Evolutionary conservation across 2,113 vertebrate species (phyloP).

Genomic region (Jacana jacana): DNA sequence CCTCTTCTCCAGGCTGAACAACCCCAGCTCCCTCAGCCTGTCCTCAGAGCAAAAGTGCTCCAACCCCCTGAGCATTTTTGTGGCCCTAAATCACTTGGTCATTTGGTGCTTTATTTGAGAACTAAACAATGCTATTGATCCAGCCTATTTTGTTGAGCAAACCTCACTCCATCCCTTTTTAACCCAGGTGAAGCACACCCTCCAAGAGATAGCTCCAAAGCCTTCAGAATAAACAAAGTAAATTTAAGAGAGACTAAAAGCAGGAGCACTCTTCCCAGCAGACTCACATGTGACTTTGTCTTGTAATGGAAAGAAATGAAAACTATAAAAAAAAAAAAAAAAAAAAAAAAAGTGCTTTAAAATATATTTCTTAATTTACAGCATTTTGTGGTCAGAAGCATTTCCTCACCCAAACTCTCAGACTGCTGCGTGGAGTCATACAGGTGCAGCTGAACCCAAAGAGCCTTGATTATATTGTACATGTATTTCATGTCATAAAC

Average conservation of each 20-base stretch:
- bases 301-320: not conserved
- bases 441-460: not conserved
- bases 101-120: not conserved
- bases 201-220: not conserved
- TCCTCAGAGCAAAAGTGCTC: no score
- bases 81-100: no score
- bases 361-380: not conserved
- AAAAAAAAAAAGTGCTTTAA: not conserved
- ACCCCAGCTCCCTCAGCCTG: no score
- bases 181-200: not conserved
- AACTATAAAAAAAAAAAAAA: not conserved
- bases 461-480: conserved; percentile 51
- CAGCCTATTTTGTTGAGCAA: not conserved
- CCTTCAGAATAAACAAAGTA: not conserved
- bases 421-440: not conserved
- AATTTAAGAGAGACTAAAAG: not conserved
- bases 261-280: not conserved
- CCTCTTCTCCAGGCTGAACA: no score
- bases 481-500: conserved; percentile 70
- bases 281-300: not conserved
- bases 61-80: no score
- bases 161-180: not conserved
- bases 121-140: not conserved
- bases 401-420: conserved; percentile 4
- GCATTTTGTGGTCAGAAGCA: not conserved